Conservation (phyloP, 2,797 vertebrate species). For the Numenius phaeopus region DNA sequence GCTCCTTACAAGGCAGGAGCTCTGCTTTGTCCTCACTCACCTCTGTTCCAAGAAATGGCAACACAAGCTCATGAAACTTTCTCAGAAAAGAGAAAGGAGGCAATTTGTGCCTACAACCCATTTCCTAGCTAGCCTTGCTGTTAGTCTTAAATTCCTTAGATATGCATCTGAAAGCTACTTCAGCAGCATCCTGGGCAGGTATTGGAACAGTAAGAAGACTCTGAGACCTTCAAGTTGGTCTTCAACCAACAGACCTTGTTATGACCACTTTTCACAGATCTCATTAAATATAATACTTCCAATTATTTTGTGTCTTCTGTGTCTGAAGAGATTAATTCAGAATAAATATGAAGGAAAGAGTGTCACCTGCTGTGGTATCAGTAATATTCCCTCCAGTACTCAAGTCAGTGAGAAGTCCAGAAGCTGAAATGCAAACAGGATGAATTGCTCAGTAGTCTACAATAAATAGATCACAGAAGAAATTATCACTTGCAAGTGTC, state of each 20-base stretch:
- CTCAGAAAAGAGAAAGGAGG: neutral
- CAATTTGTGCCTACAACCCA: neutral
- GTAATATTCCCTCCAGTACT: neutral
- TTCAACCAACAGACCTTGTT: neutral
- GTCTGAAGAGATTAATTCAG: neutral
- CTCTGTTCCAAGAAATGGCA: neutral
- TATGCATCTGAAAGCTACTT: neutral
- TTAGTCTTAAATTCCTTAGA: neutral
- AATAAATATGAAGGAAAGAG: conserved; percentile 23
- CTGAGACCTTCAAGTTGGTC: neutral
- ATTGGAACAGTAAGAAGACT: neutral
- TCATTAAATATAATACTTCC: neutral
- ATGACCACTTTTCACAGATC: neutral
- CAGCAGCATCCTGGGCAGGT: neutral
- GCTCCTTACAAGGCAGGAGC: neutral
- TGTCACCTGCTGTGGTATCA: conserved; percentile 36
- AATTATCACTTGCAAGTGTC: neutral
- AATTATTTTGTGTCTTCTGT: neutral
- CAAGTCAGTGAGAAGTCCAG: neutral
- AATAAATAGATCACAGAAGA: neutral
- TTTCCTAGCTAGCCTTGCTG: neutral
- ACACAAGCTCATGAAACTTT: neutral
- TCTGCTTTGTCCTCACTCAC: neutral
- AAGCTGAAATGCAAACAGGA: neutral
- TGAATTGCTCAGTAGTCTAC: neutral